Evolutionary conservation across 1,140 invertebrate species (phyloP).

Genomic region (Dreissena polymorpha): DNA sequence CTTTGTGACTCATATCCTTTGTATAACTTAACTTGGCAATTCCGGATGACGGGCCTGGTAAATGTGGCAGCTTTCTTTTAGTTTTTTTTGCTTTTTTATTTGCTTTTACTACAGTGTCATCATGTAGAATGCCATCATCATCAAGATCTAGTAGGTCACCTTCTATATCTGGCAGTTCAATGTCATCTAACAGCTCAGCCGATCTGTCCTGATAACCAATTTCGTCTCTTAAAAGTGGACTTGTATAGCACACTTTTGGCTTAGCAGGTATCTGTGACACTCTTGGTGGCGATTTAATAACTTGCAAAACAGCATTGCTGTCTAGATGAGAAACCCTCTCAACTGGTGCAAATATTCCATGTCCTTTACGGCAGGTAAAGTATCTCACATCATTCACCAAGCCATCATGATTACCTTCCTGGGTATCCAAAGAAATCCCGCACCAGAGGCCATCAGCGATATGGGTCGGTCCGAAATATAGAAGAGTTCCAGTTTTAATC

Average conservation of each 20-base stretch:
- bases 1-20: constrained; percentile 4
- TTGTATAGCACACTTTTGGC: constrained; percentile 30
- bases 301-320: constrained; percentile 8
- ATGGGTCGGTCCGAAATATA: constrained; percentile 70
- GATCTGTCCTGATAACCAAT: constrained; percentile 32
- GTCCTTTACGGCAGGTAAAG: constrained; percentile 74
- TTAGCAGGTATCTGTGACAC: constrained; percentile 44
- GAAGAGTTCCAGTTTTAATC: constrained; percentile 68
- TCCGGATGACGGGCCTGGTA: constrained; percentile 26
- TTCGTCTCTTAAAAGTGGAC: constrained; percentile 45
- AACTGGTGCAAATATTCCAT: constrained; percentile 78
- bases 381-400: constrained; percentile 74
- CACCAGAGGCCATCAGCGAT: constrained; percentile 76
- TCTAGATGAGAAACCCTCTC: constrained; percentile 70
- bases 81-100: constrained; percentile 1
- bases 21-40: not conserved
- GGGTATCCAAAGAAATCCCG: constrained; percentile 76
- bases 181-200: constrained; percentile 27
- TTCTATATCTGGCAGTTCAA: constrained; percentile 19
- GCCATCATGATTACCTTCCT: constrained; percentile 77
- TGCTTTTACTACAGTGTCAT: not conserved
- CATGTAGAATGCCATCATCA: constrained; percentile 49
- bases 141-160: constrained; percentile 43
- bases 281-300: constrained; percentile 33
- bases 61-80: constrained; percentile 40